These are phyloP conservation scores for Actinopyga echinites DNA, from an alignment of 53 echinoderm and acorn worm genomes.

Conservation along the genomic window DNA sequence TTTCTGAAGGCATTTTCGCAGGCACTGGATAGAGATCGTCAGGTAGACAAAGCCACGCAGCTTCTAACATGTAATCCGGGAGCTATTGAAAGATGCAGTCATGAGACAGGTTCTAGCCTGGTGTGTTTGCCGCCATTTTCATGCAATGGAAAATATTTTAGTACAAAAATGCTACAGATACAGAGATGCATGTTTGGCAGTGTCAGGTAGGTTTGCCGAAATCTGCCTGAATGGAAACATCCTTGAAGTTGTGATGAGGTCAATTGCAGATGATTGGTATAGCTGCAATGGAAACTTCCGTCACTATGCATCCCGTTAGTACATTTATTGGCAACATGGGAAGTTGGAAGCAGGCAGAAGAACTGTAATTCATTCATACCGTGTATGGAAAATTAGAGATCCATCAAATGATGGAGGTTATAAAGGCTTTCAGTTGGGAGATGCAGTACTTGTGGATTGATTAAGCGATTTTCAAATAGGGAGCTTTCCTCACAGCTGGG, in stretches of 20 bases:
- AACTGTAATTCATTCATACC: slow-evolving; percentile 48
- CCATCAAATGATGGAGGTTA: slow-evolving; percentile 1
- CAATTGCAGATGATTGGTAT: slow-evolving; percentile 33
- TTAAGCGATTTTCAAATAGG: too few species aligned
- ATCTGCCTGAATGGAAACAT: slow-evolving; percentile 38
- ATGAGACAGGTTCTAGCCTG: background rate
- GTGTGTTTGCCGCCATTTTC: slow-evolving; percentile 34
- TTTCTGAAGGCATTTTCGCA: background rate
- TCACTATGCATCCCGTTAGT: slow-evolving; percentile 33
- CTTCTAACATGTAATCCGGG: background rate
- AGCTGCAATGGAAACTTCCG: slow-evolving; percentile 6
- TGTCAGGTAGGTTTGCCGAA: background rate
- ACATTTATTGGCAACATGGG: slow-evolving; percentile 59
- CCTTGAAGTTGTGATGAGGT: slow-evolving; percentile 49
- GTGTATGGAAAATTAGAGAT: slow-evolving; percentile 41
- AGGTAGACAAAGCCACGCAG: background rate
- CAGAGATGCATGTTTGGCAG: background rate
- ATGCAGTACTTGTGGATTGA: background rate
- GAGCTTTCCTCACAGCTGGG: too few species aligned
- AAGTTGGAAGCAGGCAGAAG: slow-evolving; percentile 21
- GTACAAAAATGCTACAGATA: background rate
- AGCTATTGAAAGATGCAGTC: background rate
- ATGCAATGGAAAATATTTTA: background rate
- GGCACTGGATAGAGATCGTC: background rate
- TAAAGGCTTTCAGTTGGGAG: slow-evolving; percentile 22